Evolutionary conservation across 1,140 invertebrate genomes (phyloP), one percentile per base, ranked within the genome.

Genomic region (Gerris buenoi): DNA sequence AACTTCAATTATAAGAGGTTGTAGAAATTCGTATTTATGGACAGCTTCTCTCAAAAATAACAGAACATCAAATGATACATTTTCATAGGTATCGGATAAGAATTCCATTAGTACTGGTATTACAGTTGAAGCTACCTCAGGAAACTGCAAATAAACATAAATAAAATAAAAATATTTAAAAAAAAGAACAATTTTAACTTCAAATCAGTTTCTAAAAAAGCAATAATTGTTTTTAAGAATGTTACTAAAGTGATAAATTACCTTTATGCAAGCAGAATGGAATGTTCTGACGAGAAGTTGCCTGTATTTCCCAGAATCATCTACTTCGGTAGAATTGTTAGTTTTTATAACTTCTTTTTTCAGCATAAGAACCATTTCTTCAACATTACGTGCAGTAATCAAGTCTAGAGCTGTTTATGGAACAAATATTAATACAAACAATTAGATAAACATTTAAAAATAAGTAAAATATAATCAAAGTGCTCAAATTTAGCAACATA

Each of bases 81-180:
- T 80, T 78, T 98, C 96, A 78, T 93, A 93, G 60, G 86, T 90
- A 77, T 98, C 96, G 1, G 90, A 90, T n/a, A 99, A 79, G 77
- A 98, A 95, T 76, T 98, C 96, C 71, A 95, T 88, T 66, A 99
- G 80, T 56, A 97, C 91, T 28, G 93, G 95, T 71, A 98, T 95
- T 62, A 98, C 93, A 66, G 88, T 88, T 63, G 83, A 83, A 23
- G 95, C 95, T 64, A 98, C 94, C 79, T 99, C 96, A 1, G 97
- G 95, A 80, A 99, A 99, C 82, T 86, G 70, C 3, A 72, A 69
- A 68, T 67, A 67, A 65, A 70, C 61, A 14, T 61, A 15, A n/a
- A n/a, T n/a, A n/a, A n/a, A n/a, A n/a, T n/a, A n/a, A n/a, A n/a
- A n/a, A n/a, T n/a, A n/a, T n/a, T n/a, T n/a, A n/a, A n/a, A n/a